phyloP scores from a whole-genome alignment of 2,888 invertebrate species.

The Gastrophysa polygoni region DNA sequence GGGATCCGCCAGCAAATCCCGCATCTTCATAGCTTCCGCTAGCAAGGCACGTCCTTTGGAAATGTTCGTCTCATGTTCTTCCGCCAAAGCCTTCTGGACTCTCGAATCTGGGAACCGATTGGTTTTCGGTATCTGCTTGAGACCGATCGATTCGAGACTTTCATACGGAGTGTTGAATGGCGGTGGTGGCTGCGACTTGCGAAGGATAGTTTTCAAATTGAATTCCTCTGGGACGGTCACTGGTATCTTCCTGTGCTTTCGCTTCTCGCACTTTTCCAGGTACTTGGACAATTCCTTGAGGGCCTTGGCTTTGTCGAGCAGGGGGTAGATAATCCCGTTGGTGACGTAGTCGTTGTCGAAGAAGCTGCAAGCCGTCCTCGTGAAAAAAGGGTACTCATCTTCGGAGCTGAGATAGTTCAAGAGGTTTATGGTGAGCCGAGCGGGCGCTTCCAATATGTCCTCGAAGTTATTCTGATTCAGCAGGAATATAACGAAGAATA shows the following conservation, averaged over 20 bases:
- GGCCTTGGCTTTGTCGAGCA: slow-evolving; percentile 52
- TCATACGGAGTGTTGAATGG: slow-evolving; percentile 33
- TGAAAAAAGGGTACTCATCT: slow-evolving; percentile 58
- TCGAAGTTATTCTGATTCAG: slow-evolving; percentile 43
- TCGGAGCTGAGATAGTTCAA: slow-evolving; percentile 59
- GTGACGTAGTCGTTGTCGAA: slow-evolving; percentile 63
- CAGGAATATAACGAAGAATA: slow-evolving; percentile 47
- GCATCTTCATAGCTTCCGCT: slow-evolving; percentile 39
- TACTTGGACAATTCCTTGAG: slow-evolving; percentile 27
- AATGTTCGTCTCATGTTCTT: slow-evolving; percentile 26
- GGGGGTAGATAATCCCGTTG: slow-evolving; percentile 60
- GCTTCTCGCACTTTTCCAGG: slow-evolving; percentile 22
- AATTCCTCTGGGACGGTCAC: slow-evolving; percentile 43
- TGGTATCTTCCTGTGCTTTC: slow-evolving; percentile 27
- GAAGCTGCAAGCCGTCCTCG: slow-evolving; percentile 58
- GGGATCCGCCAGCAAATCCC: slow-evolving; percentile 14
- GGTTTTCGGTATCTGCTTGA: slow-evolving; percentile 35
- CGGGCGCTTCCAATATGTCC: slow-evolving; percentile 38
- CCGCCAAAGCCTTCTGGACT: slow-evolving; percentile 33
- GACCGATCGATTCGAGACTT: not conserved
- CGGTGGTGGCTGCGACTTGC: slow-evolving; percentile 23
- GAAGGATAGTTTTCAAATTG: slow-evolving; percentile 17
- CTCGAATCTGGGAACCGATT: slow-evolving; percentile 26
- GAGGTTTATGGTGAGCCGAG: slow-evolving; percentile 44
- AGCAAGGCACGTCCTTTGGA: slow-evolving; percentile 42